Base-by-base conservation (phyloP, 2,113 vertebrate genomes). In the Sinocyclocheilus maitianheensis region DNA sequence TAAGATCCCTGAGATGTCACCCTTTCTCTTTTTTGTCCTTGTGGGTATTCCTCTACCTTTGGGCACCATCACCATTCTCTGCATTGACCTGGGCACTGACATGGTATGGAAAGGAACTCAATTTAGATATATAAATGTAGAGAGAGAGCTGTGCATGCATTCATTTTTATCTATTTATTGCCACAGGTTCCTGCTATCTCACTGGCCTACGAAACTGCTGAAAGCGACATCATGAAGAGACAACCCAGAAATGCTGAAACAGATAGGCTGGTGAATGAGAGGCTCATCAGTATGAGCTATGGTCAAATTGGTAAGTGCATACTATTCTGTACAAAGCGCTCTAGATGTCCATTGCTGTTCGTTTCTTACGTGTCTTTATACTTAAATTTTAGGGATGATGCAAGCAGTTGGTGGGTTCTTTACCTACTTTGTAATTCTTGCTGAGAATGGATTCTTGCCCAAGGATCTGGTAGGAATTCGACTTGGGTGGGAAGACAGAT, bases 201-300 rank as follows among this genome's bases (percentile, higher is more conserved):
- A 2, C 87, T 98, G 92, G 97, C 97, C 24, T 99, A 98, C 0
- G 97, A 99, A 91, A 96, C 93, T 12, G 96, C 97, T 0, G 97
- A 99, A 91, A 99, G 97, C 0, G 97, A 99, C 94, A 99, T 99
- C 92, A 99, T 98, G 97, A 98, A 99, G 91, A 93, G 97, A n/a
- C 96, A 98, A 89, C 97, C 97, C 0, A 86, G 97, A 78, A 96
- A 98, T 91, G 92, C 97, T 0, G 93, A 95, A 88, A 97, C 96
- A 0, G 97, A 99, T 91, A 97, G 97, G 86, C 94, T 98, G 89
- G 97, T 98, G 83, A 98, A 99, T 0, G 96, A 99, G 90, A 92
- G 97, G 43, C 96, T 99, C 0, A 98, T 99, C 91, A 97, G 96
- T 87, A 97, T 98, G 89, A 97, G 97, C 24, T 99, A 99, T 0